phyloP scores from a whole-genome alignment of 2,113 vertebrate species.

The Syrrhaptes paradoxus region DNA sequence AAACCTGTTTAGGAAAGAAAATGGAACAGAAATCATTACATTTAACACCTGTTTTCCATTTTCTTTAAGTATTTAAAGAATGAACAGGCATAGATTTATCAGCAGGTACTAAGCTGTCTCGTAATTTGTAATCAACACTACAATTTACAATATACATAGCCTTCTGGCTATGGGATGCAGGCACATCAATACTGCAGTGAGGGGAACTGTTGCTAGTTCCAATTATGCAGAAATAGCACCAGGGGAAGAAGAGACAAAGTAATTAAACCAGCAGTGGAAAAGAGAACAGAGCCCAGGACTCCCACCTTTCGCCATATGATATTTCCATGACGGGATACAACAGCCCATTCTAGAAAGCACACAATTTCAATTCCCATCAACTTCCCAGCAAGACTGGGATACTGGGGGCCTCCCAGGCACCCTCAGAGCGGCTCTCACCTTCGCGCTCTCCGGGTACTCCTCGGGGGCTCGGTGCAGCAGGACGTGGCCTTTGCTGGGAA shows the following conservation, averaged over 20 bases:
- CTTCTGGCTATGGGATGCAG: background rate
- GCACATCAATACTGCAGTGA: background rate
- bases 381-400: accelerated
- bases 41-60: background rate
- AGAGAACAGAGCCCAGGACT: background rate
- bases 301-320: background rate
- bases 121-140: background rate
- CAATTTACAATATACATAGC: accelerated
- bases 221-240: background rate
- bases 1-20: constrained; percentile 79
- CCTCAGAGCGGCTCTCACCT: constrained; percentile 70
- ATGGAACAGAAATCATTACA: background rate
- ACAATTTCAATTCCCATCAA: accelerated
- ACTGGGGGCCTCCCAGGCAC: background rate
- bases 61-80: background rate
- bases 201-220: background rate
- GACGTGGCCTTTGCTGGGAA: constrained; percentile 90
- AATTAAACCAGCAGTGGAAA: background rate
- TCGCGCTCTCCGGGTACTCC: constrained; percentile 89
- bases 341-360: background rate
- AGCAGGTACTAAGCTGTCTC: background rate
- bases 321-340: background rate
- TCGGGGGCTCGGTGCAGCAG: constrained; percentile 88
- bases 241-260: background rate
- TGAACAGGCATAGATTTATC: background rate